Base-by-base conservation (phyloP, 2,113 vertebrate genomes). In the Spilogale gracilis region DNA sequence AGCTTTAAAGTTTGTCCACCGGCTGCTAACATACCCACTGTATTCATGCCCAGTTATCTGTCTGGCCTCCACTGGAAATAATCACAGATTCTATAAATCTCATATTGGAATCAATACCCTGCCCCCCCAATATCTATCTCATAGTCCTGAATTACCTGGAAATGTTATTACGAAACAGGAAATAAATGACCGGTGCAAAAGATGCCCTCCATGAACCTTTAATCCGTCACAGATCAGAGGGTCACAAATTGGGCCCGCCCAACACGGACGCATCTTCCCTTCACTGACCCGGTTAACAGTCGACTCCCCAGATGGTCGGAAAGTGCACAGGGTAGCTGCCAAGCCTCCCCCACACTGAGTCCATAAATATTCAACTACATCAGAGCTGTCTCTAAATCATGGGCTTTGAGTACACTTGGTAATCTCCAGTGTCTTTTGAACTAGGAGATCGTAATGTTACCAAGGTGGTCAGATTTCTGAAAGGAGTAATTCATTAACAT, bases 401-500 rank as follows among this genome's bases (percentile, higher is more conserved):
- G 73, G 23, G 30, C 74, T 92, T 67, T 45, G 18, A 61, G 58
- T 25, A 71, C 16, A 43, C 9, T n/a, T 80, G 16, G 69, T 78
- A 89, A 74, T 43, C 60, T 30, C 12, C 38, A 89, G 50, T 89
- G 82, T 17, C 52, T 84, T 79, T 50, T 56, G 52, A 95, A 89
- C 76, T 91, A 48, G 79, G 58, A 87, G 82, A 74, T 48, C 69
- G 61, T 60, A 78, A 78, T 43, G 48, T 69, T 50, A 32, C 81
- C 65, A 96, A 71, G 5, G 38, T 54, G 58, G 93, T n/a, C 74
- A 43, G 23, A 90, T 58, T 73, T 63, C 54, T 86, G 56, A 30
- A 81, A 95, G 45, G 82, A 93, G 63, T 13, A 96, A 96, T 71
- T 96, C 80, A 93, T 83, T 93, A 95, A 84, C 73, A 91, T 86